Evolutionary conservation across 2,888 invertebrate genomes (phyloP).

Genomic region (Nebria salina): DNA sequence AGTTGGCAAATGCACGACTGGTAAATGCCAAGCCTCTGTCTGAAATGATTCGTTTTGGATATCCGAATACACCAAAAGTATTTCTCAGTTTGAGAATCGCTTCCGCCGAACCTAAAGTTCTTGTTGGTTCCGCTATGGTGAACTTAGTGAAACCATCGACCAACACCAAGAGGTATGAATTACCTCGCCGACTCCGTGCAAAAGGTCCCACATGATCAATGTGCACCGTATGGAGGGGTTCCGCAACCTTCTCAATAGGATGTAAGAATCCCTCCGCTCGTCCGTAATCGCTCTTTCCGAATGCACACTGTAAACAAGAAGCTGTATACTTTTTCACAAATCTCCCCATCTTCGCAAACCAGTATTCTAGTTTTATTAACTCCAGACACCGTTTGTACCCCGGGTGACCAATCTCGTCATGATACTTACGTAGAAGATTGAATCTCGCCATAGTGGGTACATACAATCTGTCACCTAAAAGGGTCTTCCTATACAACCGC

Average conservation of each 20-base stretch:
- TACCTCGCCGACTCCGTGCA: constrained; percentile 40
- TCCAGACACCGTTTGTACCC: background rate
- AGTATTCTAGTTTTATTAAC: constrained; percentile 41
- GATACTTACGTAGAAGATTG: too few species aligned
- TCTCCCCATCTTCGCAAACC: constrained; percentile 52
- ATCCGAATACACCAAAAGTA: constrained; percentile 44
- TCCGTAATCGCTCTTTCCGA: constrained; percentile 53
- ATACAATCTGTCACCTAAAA: too few species aligned
- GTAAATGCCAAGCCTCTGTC: constrained; percentile 49
- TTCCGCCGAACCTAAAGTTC: too few species aligned
- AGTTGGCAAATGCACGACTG: constrained; percentile 47
- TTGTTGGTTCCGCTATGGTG: background rate
- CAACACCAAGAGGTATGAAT: constrained; percentile 49
- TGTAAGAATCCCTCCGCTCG: constrained; percentile 36
- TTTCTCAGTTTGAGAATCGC: background rate
- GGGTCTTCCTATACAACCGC: too few species aligned
- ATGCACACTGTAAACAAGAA: constrained; percentile 54
- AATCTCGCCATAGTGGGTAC: too few species aligned
- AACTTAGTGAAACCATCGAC: constrained; percentile 50
- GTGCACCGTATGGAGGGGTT: constrained; percentile 47
- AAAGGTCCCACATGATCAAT: constrained; percentile 51
- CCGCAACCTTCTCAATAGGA: too few species aligned
- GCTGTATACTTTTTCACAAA: constrained; percentile 53
- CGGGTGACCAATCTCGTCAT: too few species aligned
- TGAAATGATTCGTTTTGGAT: constrained; percentile 49